Percentiles rank a stretch among this genome's conserved stretches.
Evolutionary conservation across 2,888 invertebrate species (phyloP).

Genomic region (Harpagoxenus sublaevis): DNA sequence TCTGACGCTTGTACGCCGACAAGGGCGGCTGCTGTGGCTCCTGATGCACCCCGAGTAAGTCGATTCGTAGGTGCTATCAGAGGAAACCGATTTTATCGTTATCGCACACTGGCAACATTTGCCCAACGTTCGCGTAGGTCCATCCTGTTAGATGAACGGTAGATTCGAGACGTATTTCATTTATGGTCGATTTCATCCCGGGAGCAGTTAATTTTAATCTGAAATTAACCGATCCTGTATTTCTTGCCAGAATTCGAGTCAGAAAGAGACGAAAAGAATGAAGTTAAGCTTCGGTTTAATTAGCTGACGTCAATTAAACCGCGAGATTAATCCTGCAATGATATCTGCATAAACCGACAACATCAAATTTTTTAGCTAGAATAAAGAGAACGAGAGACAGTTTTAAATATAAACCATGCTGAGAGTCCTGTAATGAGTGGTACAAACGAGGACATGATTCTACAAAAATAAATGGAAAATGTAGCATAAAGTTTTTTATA

Average conservation of each 20-base stretch:
- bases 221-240: background rate
- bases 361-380: constrained; percentile 12
- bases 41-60: constrained; percentile 43
- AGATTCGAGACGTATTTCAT: constrained; percentile 21
- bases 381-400: constrained; percentile 12
- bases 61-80: constrained; percentile 39
- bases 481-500: constrained; percentile 3
- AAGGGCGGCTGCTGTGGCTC: constrained; percentile 52
- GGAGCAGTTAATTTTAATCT: constrained; percentile 14
- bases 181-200: background rate
- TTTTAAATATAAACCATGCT: constrained; percentile 6
- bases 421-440: background rate
- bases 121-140: background rate
- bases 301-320: constrained; percentile 16
- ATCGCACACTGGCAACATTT: constrained; percentile 23
- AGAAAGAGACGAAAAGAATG: background rate
- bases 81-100: constrained; percentile 50
- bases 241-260: background rate
- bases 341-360: constrained; percentile 9
- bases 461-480: constrained; percentile 12
- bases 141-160: background rate
- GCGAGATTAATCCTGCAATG: constrained; percentile 7
- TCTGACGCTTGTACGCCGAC: constrained; percentile 61
- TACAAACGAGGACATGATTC: constrained; percentile 3
- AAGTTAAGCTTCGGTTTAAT: constrained; percentile 9